Base-by-base conservation (phyloP, 1,140 invertebrate genomes). In the Hylaeus volcanicus region DNA sequence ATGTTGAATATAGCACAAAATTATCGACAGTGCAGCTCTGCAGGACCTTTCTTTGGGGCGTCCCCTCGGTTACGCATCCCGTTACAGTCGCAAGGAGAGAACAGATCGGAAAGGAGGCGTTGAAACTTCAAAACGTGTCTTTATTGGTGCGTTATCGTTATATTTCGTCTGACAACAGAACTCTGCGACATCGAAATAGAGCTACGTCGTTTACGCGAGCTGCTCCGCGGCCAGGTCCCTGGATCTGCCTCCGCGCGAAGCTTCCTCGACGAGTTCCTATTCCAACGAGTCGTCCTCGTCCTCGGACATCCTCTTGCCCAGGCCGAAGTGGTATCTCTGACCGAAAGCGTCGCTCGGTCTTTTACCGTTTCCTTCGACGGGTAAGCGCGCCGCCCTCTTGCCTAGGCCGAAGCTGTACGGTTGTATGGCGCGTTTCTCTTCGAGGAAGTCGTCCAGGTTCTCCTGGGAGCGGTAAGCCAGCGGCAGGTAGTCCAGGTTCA, bases 401-500 rank as follows among this genome's bases (percentile, higher is more conserved):
- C 93, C 94, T 12, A 93, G 75, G 0, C 92, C 92, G 80, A 93
- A 93, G 41, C 84, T 88, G 72, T 92, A 93, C 2, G 86, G 78
- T 9, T 74, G 71, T 3, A 68, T 87, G 37, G 79, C 82, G 12
- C 90, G 89, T 81, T 92, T 91, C 2, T 87, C 79, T 48, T 91
- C 80, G 14, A 85, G 61, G 6, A 84, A 65, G 53, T 88, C 85
- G 5, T 86, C 70, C 8, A 73, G 8, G 5, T 56, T 75, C 12
- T 88, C 84, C 15, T 82, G 56, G 66, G 87, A 15, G 55, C 61
- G 83, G 74, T 9, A 79, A 41, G 26, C 83, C 37, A 88, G n/a
- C 37, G 84, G 73, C 0, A 79, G 48, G 4, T 85, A 85, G 12
- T 88, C 83, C 61, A 88, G 14, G 48, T 60, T 68, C 26, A 79